These are phyloP conservation scores for Apotomis betuletana DNA, from an alignment of 2,888 invertebrate genomes.

Conservation along the genomic window DNA sequence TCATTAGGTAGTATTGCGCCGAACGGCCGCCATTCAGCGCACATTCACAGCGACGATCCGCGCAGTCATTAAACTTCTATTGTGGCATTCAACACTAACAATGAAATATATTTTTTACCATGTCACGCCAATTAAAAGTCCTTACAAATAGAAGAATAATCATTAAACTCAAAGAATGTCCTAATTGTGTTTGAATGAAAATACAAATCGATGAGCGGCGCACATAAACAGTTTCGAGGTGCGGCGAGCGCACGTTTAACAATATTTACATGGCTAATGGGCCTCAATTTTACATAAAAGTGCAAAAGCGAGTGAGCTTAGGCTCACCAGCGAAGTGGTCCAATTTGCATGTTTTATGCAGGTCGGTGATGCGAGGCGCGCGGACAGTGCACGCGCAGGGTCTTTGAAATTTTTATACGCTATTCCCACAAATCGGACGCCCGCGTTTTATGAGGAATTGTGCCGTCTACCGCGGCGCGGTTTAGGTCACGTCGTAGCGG, in stretches of 20 bases:
- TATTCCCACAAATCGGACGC: conserved; percentile 78
- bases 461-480: conserved; percentile 57
- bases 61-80: conserved; percentile 68
- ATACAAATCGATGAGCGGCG: conserved; percentile 22
- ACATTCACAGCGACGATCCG: conserved; percentile 65
- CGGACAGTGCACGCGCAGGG: conserved; percentile 68
- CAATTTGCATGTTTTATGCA: conserved; percentile 83
- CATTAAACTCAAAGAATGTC: conserved; percentile 30
- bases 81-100: conserved; percentile 69
- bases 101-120: conserved; percentile 62
- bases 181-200: conserved; percentile 36
- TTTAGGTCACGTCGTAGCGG: conserved; percentile 44
- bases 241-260: conserved; percentile 68
- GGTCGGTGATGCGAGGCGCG: conserved; percentile 68
- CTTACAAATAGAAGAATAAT: conserved; percentile 43
- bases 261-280: conserved; percentile 80
- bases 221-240: conserved; percentile 46
- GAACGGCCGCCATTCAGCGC: conserved; percentile 68
- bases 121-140: conserved; percentile 58
- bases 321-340: conserved; percentile 75
- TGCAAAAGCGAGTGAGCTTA: conserved; percentile 79
- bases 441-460: conserved; percentile 70
- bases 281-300: conserved; percentile 78
- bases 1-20: conserved; percentile 65
- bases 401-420: conserved; percentile 79